Evolutionary conservation across 2,797 vertebrate genomes (phyloP).

Genomic region (Petrocephalus schoutedeni): DNA sequence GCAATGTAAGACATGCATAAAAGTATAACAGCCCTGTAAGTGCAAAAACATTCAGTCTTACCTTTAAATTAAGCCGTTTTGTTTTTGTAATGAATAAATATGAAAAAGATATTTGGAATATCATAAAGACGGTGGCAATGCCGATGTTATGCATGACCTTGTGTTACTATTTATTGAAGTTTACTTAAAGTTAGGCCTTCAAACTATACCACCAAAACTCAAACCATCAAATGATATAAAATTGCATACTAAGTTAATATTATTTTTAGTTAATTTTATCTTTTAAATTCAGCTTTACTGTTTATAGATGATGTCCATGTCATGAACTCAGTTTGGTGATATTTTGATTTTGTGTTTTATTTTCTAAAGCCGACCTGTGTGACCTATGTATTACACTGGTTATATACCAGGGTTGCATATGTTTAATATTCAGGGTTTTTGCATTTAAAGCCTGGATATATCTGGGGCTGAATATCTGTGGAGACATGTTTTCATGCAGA

Average conservation of each 20-base stretch:
- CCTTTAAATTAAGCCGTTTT: not conserved
- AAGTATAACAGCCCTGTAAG: not conserved
- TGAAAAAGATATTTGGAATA: not conserved
- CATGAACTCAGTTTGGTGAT: not conserved
- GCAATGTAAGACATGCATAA: not conserved
- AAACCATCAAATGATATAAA: not conserved
- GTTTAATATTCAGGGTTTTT: not conserved
- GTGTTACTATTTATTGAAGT: not conserved
- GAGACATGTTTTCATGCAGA: not conserved
- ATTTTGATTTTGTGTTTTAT: not conserved
- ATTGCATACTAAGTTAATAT: not conserved
- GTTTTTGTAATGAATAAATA: not conserved
- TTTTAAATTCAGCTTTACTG: not conserved
- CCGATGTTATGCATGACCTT: not conserved
- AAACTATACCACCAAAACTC: not conserved
- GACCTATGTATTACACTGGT: not conserved
- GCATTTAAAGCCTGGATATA: not conserved
- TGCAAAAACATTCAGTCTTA: not conserved
- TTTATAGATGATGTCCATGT: not conserved
- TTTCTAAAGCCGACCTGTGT: not conserved
- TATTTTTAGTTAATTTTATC: not conserved
- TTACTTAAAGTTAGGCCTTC: not conserved
- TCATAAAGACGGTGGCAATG: not conserved
- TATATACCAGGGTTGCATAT: not conserved
- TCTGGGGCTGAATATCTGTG: not conserved